Evolutionary conservation across 2,797 vertebrate species (phyloP).

Genomic region (Perodicticus potto): DNA sequence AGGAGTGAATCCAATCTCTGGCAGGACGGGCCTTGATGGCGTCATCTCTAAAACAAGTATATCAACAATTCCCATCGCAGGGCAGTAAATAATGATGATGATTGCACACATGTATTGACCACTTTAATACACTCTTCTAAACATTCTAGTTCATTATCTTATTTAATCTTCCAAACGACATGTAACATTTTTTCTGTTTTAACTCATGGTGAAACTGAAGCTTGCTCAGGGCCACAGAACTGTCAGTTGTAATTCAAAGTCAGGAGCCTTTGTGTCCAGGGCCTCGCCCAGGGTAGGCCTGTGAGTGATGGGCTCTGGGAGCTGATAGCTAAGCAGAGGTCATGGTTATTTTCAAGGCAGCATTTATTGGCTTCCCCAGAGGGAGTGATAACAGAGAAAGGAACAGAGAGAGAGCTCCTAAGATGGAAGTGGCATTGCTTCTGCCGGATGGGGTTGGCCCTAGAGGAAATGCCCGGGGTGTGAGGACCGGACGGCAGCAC

Average conservation of each 20-base stretch:
- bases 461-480: background rate
- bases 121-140: background rate
- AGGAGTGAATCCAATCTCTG: slow-evolving; percentile 10
- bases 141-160: background rate
- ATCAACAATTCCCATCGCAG: background rate
- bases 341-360: background rate
- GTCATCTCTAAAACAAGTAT: background rate
- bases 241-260: background rate
- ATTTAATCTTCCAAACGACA: background rate
- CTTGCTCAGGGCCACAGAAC: background rate
- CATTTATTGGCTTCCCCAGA: background rate
- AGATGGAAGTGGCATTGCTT: background rate
- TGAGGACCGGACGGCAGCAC: background rate
- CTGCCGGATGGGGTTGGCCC: background rate
- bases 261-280: background rate
- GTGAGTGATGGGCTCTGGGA: background rate
- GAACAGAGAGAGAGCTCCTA: background rate
- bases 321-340: background rate
- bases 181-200: background rate
- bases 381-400: background rate
- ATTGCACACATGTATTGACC: background rate
- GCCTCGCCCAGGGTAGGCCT: background rate
- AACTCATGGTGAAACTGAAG: background rate
- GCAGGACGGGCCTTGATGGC: background rate
- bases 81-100: background rate